A percentile compares a stretch with the other conserved stretches of the same genome.
Conservation (phyloP, 2,797 vertebrate species). For the Trichosurus vulpecula region DNA sequence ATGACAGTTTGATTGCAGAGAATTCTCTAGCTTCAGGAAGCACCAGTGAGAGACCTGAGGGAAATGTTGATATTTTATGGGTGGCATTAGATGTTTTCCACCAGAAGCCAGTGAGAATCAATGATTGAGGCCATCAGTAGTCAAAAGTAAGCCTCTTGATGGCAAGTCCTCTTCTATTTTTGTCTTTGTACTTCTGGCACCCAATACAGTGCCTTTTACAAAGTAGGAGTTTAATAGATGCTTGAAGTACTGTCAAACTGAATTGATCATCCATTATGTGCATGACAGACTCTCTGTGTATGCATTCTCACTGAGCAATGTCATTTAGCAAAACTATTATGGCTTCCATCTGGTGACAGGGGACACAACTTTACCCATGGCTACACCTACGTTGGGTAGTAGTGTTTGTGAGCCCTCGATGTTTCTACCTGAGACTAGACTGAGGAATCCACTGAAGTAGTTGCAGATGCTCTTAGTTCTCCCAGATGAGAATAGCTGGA, state of each 20-base stretch:
- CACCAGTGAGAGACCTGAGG: not conserved
- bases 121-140: not conserved
- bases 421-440: constrained; percentile 39
- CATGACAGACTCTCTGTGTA: not conserved
- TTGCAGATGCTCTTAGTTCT: constrained; percentile 46
- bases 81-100: not conserved
- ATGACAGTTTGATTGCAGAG: not conserved
- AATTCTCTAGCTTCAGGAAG: not conserved
- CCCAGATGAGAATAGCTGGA: constrained; percentile 47
- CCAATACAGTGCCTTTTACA: not conserved
- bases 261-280: not conserved
- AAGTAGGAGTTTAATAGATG: not conserved
- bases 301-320: not conserved
- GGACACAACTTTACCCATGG: not conserved
- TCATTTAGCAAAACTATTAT: not conserved
- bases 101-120: not conserved
- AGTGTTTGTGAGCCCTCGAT: constrained; percentile 3
- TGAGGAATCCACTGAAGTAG: constrained; percentile 19
- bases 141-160: not conserved
- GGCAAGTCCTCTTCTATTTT: not conserved
- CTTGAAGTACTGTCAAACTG: not conserved
- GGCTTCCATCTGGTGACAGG: not conserved
- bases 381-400: not conserved
- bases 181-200: not conserved
- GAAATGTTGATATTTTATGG: not conserved